A percentile compares a stretch with the other conserved stretches of the same genome.
Evolutionary conservation across 2,888 invertebrate genomes (phyloP).

Genomic region (Tupiocoris notatus): DNA sequence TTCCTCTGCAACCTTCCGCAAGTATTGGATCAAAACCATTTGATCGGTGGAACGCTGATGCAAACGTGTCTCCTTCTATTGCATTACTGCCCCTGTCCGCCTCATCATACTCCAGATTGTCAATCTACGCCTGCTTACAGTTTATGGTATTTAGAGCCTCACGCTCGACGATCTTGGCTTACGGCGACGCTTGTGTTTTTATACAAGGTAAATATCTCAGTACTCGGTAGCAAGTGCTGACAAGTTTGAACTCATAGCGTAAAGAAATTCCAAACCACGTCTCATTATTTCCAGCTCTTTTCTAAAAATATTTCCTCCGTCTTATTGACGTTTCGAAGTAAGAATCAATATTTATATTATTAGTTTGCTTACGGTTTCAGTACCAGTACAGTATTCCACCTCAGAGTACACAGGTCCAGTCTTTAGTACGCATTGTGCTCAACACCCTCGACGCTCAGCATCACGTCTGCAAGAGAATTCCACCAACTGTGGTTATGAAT

Average conservation of each 20-base stretch:
- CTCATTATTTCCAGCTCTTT: too few species aligned
- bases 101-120: constrained; percentile 59
- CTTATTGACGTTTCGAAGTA: too few species aligned
- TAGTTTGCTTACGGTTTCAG: constrained; percentile 57
- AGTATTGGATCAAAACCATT: constrained; percentile 92
- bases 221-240: too few species aligned
- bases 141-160: constrained; percentile 82
- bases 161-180: constrained; percentile 87
- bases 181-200: constrained; percentile 87
- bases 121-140: constrained; percentile 74
- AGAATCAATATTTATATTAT: too few species aligned
- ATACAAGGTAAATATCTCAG: constrained; percentile 72
- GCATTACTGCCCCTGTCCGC: constrained; percentile 80
- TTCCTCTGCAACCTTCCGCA: constrained; percentile 92
- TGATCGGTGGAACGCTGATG: constrained; percentile 85
- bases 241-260: too few species aligned
- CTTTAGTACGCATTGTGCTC: constrained; percentile 82
- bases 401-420: constrained; percentile 64
- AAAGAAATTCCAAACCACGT: too few species aligned
- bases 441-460: constrained; percentile 89
- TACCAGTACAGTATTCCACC: constrained; percentile 75
- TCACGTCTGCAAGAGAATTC: constrained; percentile 84
- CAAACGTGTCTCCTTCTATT: constrained; percentile 80
- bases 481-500: constrained; percentile 73
- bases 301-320: too few species aligned